These are phyloP conservation scores for Anguilla obscura DNA, from an alignment of 2,797 vertebrate species.

Conservation along the genomic window DNA sequence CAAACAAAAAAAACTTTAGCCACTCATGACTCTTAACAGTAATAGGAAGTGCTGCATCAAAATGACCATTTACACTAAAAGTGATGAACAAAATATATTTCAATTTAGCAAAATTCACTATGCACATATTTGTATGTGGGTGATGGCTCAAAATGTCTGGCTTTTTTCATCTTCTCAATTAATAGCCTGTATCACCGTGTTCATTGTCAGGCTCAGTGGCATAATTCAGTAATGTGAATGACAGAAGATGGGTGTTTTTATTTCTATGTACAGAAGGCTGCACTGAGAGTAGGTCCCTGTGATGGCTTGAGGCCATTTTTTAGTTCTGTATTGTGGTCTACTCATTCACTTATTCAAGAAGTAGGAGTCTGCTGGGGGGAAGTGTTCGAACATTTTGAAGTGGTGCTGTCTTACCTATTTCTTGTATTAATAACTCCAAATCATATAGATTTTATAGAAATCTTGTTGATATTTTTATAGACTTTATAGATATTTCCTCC, in stretches of 20 bases:
- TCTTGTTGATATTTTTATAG: not conserved
- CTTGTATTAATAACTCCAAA: not conserved
- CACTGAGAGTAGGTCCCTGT: too few species aligned
- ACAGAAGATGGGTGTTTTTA: too few species aligned
- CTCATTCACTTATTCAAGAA: not conserved
- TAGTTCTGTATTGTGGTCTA: not conserved
- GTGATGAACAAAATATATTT: too few species aligned
- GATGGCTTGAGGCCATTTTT: not conserved
- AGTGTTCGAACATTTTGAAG: not conserved
- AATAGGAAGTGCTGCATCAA: not conserved
- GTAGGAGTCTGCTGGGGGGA: not conserved
- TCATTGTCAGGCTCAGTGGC: too few species aligned
- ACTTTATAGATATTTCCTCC: not conserved
- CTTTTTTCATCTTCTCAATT: too few species aligned
- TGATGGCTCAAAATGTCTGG: too few species aligned
- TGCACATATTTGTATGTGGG: too few species aligned
- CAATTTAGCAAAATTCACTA: too few species aligned
- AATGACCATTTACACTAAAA: too few species aligned
- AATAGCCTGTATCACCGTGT: too few species aligned
- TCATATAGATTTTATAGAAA: not conserved
- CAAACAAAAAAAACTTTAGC: not conserved
- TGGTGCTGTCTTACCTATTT: not conserved
- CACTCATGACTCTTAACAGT: not conserved
- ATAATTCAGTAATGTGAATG: too few species aligned
- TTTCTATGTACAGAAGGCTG: too few species aligned